Percentiles rank a stretch among this genome's conserved stretches.
Conservation (phyloP, 2,797 vertebrate species). For the Catharus ustulatus region DNA sequence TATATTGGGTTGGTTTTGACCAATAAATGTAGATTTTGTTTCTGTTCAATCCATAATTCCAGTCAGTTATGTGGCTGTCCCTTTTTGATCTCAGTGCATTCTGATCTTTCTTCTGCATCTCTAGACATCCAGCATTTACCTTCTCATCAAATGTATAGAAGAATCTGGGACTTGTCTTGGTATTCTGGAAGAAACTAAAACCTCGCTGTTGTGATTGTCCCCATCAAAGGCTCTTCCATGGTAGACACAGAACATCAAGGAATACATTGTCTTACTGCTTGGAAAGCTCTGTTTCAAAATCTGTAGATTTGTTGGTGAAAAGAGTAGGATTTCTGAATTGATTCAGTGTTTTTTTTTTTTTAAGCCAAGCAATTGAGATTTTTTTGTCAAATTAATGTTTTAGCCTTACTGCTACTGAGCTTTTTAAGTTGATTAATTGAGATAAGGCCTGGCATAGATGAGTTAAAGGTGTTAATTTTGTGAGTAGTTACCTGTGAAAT, state of each 20-base stretch:
- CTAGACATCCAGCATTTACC: not conserved
- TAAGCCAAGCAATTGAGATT: not conserved
- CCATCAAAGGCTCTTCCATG: not conserved
- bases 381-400: not conserved
- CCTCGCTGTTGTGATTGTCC: not conserved
- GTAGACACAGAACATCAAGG: not conserved
- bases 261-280: not conserved
- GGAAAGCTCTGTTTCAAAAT: not conserved
- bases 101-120: not conserved
- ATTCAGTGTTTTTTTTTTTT: fast-evolving
- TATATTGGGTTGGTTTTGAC: not conserved
- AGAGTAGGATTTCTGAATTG: not conserved
- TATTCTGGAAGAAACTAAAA: not conserved
- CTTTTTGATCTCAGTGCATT: not conserved
- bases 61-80: not conserved
- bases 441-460: not conserved
- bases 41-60: not conserved
- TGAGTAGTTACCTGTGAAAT: not conserved
- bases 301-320: not conserved
- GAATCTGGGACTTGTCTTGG: not conserved
- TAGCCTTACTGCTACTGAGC: not conserved
- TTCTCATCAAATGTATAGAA: not conserved
- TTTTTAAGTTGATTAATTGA: not conserved
- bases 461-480: not conserved
- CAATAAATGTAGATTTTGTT: not conserved